Evolutionary conservation across 37 sponge, comb jelly and placozoan genomes (phyloP).

Genomic region (Geodia barretti): DNA sequence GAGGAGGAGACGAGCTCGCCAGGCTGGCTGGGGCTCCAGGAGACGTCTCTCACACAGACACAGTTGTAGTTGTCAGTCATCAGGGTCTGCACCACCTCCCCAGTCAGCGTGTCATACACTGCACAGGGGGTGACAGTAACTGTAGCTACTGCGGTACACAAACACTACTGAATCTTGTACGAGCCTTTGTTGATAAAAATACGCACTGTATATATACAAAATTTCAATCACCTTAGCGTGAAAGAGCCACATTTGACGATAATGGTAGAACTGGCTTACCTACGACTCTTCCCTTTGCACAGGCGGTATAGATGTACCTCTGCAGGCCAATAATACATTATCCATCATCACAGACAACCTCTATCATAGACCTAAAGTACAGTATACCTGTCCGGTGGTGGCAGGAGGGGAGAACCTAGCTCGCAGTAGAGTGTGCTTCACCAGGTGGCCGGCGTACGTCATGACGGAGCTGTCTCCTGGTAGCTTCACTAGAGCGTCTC

Average conservation of each 20-base stretch:
- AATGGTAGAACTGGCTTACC: constrained; percentile 56
- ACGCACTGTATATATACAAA: too few relatives aligned
- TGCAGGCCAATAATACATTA: constrained; percentile 2
- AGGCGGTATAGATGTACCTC: constrained; percentile 79
- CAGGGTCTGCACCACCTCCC: constrained; percentile 57
- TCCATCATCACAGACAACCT: neutral
- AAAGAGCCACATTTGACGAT: too few relatives aligned
- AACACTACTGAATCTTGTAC: too few relatives aligned
- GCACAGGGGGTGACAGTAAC: neutral
- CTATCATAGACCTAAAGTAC: neutral
- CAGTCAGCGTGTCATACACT: constrained; percentile 86
- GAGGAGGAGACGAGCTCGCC: constrained; percentile 54
- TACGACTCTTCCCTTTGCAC: constrained; percentile 60
- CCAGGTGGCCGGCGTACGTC: constrained; percentile 91
- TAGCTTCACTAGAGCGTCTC: constrained; percentile 19
- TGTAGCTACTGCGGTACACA: too few relatives aligned
- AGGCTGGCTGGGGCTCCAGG: constrained; percentile 82
- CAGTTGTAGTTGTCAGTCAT: constrained; percentile 12
- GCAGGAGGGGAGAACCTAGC: constrained; percentile 79
- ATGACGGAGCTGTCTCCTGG: constrained; percentile 82
- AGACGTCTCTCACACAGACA: constrained; percentile 70
- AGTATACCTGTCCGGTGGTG: constrained; percentile 82
- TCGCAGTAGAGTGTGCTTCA: constrained; percentile 79
- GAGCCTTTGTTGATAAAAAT: too few relatives aligned
- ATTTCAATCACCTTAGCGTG: too few relatives aligned